phyloP scores from a whole-genome alignment of 2,888 invertebrate species.

The Melanostoma scalare region DNA sequence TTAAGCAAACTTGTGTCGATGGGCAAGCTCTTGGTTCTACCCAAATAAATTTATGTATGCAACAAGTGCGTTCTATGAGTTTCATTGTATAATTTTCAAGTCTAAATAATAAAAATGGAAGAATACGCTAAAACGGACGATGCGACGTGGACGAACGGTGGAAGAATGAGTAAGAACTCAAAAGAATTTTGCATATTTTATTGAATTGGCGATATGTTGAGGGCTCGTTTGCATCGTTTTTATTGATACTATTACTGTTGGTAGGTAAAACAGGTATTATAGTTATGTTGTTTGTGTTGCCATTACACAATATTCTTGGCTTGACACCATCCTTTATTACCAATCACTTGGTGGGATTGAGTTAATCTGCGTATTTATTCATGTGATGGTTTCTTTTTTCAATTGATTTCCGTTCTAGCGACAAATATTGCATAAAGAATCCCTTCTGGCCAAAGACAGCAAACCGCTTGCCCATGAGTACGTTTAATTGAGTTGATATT shows the following conservation, averaged over 20 bases:
- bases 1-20: conserved; percentile 21
- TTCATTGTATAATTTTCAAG: conserved; percentile 56
- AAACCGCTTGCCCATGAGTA: conserved; percentile 18
- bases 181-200: conserved; percentile 58
- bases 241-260: conserved; percentile 62
- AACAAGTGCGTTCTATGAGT: conserved; percentile 60
- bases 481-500: conserved; percentile 63
- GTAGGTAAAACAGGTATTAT: conserved; percentile 58
- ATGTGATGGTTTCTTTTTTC: conserved; percentile 43
- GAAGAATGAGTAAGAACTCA: conserved; percentile 44
- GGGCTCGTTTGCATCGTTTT: conserved; percentile 63
- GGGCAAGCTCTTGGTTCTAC: conserved; percentile 23
- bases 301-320: conserved; percentile 60
- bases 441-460: conserved; percentile 32
- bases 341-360: conserved; percentile 33
- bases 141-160: conserved; percentile 27
- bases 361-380: conserved; percentile 43
- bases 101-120: conserved; percentile 24
- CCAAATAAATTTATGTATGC: conserved; percentile 60
- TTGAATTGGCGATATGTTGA: conserved; percentile 61
- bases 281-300: conserved; percentile 43
- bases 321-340: conserved; percentile 53
- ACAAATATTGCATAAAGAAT: conserved; percentile 68
- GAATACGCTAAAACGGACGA: conserved; percentile 4
- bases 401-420: conserved; percentile 68